Base-by-base conservation (phyloP, 1,140 invertebrate genomes). In the Pogonognathellus flavescens region DNA sequence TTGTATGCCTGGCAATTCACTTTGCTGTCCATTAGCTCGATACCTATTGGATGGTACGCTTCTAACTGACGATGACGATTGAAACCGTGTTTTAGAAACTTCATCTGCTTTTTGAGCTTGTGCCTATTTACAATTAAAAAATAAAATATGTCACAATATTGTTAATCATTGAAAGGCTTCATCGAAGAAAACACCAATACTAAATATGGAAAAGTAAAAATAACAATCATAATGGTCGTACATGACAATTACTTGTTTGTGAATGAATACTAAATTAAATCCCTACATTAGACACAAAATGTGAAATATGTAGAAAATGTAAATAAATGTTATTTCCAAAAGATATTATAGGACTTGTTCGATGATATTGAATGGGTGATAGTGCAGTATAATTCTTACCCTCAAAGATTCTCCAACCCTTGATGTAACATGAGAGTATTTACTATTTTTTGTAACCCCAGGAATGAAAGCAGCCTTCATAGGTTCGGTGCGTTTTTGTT, bases 401-500 rank as follows among this genome's bases (percentile, higher is more conserved):
- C 84, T 22, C n/a, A 87, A 59, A 60, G 82, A 84, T 59, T 84
- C 86, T 8, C 84, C 86, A 13, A 89, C 82, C 31, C 83, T 53
- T 0, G 88, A 89, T 13, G 59, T 55, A 6, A 89, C 88, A 80
- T 89, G 88, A 31, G 84, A 84, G 85, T 89, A 89, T 80, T 86
- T 88, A 60, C 82, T 53, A 85, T 89, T 89, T 83, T 88, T 88
- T 0, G 88, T 89, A 5, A 89, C 87, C 20, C 88, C 88, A 49
- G 88, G 88, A 59, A 89, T 85, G 52, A 88, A 89, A 13, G 70
- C 82, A 25, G 86, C 87, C 53, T 87, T 89, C 76, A 89, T 22
- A n/a, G 88, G 83, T 76, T 86, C 72, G 52, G 25, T 60, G 6
- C 41, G 66, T 31, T 83, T 86, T 9, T 62, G 57, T 66, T 87